Base-by-base conservation (phyloP, 1,140 invertebrate species). In the Schlechtendalia chinensis region DNA sequence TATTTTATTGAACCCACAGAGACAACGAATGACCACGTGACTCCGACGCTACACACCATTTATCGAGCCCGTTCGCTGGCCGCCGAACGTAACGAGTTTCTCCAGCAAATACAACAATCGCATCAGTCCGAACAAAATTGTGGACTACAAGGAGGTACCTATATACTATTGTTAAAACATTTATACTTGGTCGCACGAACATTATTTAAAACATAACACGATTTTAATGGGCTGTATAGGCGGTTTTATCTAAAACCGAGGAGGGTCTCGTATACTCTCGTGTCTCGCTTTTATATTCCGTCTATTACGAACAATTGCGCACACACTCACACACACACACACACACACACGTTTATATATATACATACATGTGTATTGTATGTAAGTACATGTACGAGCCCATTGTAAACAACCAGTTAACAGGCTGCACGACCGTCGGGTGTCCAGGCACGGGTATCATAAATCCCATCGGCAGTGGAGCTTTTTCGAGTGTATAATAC, bases 1-100 rank as follows among this genome's bases (percentile, higher is more conserved):
- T 91, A 88, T 85, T 88, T 90, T 83, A 91, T 91, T 81, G 89
- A 91, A 82, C 90, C 90, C 0, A 86, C 86, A 17, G 85, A 83
- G 59, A 45, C 39, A 10, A n/a, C n/a, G 5, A 69, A 82, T 17
- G 77, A 83, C 81, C 58, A 81, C 27, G 71, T 29, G 27, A 77
- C 61, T 27, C 82, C 82, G 10, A 56, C 81, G 19, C 27, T 77
- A 27, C 82, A 83, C 24, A 32, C 32, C 47, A 53, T 82, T 56
- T 82, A 82, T 58, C 71, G 81, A 22, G 14, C 63, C 2, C 39
- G 75, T 50, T 22, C 45, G 2, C 19, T 32, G 22, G 24, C 75
- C 56, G 22, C 8, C 12, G 39, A 39, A 39, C 3, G 32, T 63
- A 24, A 58, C 56, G 59, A 79, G 39, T 79, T 22, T 12, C 72